A percentile compares a stretch with the other conserved stretches of the same genome.
phyloP scores from a whole-genome alignment of 2,888 invertebrate genomes.

The Lasioglossum lativentre region DNA sequence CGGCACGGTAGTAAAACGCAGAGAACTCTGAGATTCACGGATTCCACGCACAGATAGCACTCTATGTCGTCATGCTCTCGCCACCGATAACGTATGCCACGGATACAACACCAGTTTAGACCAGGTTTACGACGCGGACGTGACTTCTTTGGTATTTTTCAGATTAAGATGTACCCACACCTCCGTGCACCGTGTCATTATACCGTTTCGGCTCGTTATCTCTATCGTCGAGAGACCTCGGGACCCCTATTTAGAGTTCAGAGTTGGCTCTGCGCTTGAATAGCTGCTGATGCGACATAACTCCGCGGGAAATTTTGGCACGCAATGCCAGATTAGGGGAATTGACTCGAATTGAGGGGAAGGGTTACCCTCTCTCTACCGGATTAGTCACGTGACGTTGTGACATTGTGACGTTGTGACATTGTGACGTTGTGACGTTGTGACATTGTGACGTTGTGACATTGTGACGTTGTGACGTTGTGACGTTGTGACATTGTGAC shows the following conservation, averaged over 20 bases:
- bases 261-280: background rate
- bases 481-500: too few relatives aligned
- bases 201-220: background rate
- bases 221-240: background rate
- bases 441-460: too few relatives aligned
- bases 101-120: background rate
- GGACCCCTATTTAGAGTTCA: background rate
- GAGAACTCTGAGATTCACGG: background rate
- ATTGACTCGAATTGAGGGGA: too few relatives aligned
- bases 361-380: too few relatives aligned
- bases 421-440: too few relatives aligned
- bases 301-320: background rate
- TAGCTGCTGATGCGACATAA: background rate
- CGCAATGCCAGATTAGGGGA: too few relatives aligned
- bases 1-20: background rate
- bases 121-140: background rate
- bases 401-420: too few relatives aligned
- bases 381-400: too few relatives aligned
- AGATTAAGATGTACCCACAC: background rate
- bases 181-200: background rate
- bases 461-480: too few relatives aligned
- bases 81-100: background rate
- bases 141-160: background rate
- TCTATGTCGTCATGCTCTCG: background rate
- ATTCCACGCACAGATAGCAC: slow-evolving; percentile 4